These are phyloP conservation scores for Eilema caniola DNA, from an alignment of 2,888 invertebrate genomes.

Conservation along the genomic window DNA sequence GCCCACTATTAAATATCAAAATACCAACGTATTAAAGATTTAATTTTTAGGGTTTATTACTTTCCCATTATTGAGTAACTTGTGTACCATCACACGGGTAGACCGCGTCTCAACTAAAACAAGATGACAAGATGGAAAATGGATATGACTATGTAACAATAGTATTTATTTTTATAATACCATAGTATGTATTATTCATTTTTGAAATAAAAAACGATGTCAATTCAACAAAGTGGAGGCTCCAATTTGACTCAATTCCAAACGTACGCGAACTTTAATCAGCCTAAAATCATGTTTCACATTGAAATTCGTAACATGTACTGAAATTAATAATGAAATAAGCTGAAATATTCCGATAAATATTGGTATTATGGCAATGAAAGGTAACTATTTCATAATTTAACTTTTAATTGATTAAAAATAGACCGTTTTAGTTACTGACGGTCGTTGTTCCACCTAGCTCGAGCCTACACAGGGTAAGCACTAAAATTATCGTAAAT, in stretches of 20 bases:
- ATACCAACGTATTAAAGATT: too few species aligned
- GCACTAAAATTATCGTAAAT: conserved; percentile 48
- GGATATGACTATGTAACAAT: neutral
- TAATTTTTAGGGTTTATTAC: too few species aligned
- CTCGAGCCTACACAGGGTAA: neutral
- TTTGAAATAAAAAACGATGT: too few species aligned
- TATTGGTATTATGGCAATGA: neutral
- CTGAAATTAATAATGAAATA: neutral
- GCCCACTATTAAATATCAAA: too few species aligned
- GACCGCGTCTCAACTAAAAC: neutral
- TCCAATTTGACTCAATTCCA: neutral
- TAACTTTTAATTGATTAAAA: neutral
- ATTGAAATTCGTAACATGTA: neutral
- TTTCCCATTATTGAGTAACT: too few species aligned
- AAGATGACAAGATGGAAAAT: neutral
- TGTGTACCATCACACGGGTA: too few species aligned
- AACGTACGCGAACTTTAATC: neutral
- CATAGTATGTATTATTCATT: too few species aligned
- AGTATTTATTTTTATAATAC: too few species aligned
- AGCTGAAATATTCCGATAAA: neutral
- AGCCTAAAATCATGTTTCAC: neutral
- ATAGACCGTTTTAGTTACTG: neutral
- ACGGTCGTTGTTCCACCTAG: neutral
- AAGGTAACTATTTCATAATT: neutral
- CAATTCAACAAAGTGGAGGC: neutral